These are phyloP conservation scores for Pterocles burchelli DNA, from an alignment of 2,113 vertebrate genomes.

Conservation along the genomic window DNA sequence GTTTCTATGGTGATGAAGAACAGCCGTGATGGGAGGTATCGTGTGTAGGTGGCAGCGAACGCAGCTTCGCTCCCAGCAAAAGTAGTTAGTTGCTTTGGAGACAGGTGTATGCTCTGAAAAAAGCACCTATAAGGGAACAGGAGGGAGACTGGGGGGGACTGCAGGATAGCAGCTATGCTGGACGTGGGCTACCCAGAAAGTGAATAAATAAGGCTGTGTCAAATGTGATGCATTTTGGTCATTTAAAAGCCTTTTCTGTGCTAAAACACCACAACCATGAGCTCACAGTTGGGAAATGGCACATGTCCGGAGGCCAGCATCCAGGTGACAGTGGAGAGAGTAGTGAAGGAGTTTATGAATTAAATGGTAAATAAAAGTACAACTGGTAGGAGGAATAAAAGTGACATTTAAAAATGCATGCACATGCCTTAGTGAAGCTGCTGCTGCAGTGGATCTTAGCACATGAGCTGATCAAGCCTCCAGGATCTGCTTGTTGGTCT, in stretches of 20 bases:
- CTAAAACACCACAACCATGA: not conserved
- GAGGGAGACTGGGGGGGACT: fast-evolving
- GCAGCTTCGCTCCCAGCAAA: not conserved
- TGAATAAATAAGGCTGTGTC: not conserved
- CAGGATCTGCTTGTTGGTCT: not conserved
- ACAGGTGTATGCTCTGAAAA: not conserved
- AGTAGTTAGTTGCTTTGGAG: conserved; percentile 42
- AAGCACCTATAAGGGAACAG: not conserved
- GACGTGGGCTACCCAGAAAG: not conserved
- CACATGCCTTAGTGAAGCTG: not conserved
- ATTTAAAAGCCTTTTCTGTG: not conserved
- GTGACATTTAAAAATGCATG: not conserved
- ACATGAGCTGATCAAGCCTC: not conserved
- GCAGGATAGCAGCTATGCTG: not conserved
- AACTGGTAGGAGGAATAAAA: not conserved
- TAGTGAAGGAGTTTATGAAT: not conserved
- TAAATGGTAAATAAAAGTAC: not conserved
- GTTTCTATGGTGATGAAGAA: conserved; percentile 68
- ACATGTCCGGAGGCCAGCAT: fast-evolving
- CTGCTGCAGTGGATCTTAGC: not conserved
- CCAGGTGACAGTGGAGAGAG: not conserved
- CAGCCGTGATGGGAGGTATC: conserved; percentile 13
- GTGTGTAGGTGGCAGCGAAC: conserved; percentile 21
- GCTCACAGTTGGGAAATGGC: fast-evolving
- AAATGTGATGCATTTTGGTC: not conserved